Conservation (phyloP, 2,888 invertebrate species). For the Clanis bilineata region DNA sequence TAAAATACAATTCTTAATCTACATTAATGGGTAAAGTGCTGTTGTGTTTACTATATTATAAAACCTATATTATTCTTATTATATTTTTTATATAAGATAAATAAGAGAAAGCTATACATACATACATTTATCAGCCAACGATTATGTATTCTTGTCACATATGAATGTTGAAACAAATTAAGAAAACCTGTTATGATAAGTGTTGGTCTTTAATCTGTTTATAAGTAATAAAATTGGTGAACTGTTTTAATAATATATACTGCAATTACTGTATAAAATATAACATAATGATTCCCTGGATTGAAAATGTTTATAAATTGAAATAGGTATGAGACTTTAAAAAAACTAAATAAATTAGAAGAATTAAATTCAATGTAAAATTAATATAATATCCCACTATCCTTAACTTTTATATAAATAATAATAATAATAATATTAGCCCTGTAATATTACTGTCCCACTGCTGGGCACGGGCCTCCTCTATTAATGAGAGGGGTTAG, state of each 20-base stretch:
- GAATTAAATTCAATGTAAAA: too few relatives aligned
- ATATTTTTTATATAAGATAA: background rate
- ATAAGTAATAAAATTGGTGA: background rate
- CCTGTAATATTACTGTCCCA: too few relatives aligned
- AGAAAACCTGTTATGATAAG: background rate
- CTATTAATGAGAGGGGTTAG: too few relatives aligned
- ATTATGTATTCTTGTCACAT: background rate
- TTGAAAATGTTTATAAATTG: too few relatives aligned
- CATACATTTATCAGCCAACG: background rate
- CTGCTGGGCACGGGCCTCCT: too few relatives aligned
- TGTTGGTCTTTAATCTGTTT: background rate
- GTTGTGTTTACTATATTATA: background rate
- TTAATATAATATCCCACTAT: too few relatives aligned
- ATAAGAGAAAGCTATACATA: background rate
- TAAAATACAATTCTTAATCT: background rate
- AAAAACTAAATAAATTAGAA: too few relatives aligned
- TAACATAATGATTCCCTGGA: too few relatives aligned
- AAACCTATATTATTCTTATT: background rate
- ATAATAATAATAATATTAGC: too few relatives aligned
- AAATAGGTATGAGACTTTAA: too few relatives aligned
- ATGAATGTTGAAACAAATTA: background rate
- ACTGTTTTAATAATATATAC: background rate
- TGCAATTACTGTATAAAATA: too few relatives aligned
- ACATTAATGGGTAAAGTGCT: background rate
- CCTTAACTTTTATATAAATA: too few relatives aligned